phyloP scores from a whole-genome alignment of 2,113 vertebrate species.

The Antigone vipio region DNA sequence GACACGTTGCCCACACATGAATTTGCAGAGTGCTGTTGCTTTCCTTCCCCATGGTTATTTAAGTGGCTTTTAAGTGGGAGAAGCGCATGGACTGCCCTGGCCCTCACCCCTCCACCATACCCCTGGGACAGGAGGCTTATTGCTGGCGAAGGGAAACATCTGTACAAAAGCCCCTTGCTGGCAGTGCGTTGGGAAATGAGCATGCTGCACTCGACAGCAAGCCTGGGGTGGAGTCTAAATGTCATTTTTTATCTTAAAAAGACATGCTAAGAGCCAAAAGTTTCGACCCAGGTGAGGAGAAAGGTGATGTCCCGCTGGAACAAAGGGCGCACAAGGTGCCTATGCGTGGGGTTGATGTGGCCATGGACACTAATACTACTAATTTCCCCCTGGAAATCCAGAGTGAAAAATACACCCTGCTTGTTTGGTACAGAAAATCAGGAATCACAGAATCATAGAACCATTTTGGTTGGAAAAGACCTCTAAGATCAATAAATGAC shows the following conservation, averaged over 20 bases:
- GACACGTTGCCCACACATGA: fast-evolving
- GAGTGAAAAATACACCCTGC: neutral
- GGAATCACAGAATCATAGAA: neutral
- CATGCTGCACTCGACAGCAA: neutral
- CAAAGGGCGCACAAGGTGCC: fast-evolving
- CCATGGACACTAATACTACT: neutral
- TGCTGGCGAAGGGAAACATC: neutral
- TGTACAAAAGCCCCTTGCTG: neutral
- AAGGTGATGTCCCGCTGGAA: neutral
- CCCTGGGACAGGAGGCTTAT: neutral
- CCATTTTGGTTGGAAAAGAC: too few relatives aligned
- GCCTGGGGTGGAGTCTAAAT: neutral
- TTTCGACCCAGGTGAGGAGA: neutral
- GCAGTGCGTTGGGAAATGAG: neutral
- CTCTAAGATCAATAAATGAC: neutral
- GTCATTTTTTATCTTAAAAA: neutral
- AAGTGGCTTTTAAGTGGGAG: neutral
- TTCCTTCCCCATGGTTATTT: neutral
- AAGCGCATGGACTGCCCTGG: neutral
- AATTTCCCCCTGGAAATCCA: neutral
- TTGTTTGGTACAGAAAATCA: neutral
- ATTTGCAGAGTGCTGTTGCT: neutral
- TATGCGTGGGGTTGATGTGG: neutral
- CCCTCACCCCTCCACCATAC: neutral
- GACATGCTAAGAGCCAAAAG: neutral